Conservation (phyloP, 1,140 invertebrate genomes). For the Cyclina sinensis region DNA sequence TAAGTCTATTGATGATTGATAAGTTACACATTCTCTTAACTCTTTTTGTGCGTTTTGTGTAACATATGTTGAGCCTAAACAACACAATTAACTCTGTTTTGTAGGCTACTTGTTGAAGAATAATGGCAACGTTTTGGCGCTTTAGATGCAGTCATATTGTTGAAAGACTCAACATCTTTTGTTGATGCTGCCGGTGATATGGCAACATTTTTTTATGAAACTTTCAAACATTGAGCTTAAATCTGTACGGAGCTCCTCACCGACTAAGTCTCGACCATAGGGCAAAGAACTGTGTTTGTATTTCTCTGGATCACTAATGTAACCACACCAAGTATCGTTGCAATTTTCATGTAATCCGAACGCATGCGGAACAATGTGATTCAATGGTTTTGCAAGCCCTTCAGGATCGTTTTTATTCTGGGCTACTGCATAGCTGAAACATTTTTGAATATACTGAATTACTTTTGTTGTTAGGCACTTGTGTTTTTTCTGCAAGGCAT, state of each 20-base stretch:
- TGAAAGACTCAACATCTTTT: slow-evolving; percentile 39
- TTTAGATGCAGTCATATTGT: slow-evolving; percentile 19
- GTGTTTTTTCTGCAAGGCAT: slow-evolving; percentile 49
- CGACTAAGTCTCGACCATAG: not conserved
- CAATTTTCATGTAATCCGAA: slow-evolving; percentile 42
- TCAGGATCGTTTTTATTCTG: slow-evolving; percentile 34
- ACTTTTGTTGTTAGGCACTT: slow-evolving; percentile 27
- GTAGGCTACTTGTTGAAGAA: slow-evolving; percentile 14
- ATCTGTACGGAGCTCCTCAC: not conserved
- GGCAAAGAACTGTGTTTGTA: slow-evolving; percentile 20
- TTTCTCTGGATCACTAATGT: not conserved
- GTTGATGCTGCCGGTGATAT: slow-evolving; percentile 9
- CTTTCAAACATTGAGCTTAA: slow-evolving; percentile 5
- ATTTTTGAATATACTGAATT: slow-evolving; percentile 36
- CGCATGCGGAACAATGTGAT: slow-evolving; percentile 37
- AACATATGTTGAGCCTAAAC: slow-evolving; percentile 17
- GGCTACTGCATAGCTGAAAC: slow-evolving; percentile 39
- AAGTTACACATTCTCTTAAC: not conserved
- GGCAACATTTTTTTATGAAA: not conserved
- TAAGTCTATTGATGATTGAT: slow-evolving; percentile 21
- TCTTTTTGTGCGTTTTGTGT: not conserved
- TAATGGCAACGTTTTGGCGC: slow-evolving; percentile 30
- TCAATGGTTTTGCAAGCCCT: not conserved
- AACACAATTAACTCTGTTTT: not conserved
- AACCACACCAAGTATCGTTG: slow-evolving; percentile 29